A percentile compares a stretch with the other conserved stretches of the same genome.
Conservation (phyloP, 2,797 vertebrate species). For the Anas bahamensis region DNA sequence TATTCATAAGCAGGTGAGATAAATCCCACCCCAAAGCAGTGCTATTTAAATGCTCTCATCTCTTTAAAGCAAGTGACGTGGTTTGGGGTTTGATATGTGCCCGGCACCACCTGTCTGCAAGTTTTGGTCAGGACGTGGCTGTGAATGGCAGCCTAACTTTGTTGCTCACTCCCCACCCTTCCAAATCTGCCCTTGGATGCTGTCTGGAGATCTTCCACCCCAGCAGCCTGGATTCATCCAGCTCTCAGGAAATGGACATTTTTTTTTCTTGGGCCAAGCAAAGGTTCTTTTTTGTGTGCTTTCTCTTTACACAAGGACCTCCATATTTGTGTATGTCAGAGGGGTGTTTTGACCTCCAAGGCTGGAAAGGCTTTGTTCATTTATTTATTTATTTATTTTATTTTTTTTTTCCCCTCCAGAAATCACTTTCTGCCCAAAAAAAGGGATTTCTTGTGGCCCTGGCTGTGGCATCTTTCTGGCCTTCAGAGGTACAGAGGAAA, state of each 20-base stretch:
- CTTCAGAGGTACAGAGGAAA: not conserved
- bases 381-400: no score
- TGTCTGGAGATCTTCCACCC: not conserved
- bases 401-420: not conserved
- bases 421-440: not conserved
- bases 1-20: not conserved
- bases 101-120: not conserved
- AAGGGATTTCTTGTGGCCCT: not conserved
- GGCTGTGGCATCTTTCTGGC: not conserved
- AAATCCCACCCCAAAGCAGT: not conserved
- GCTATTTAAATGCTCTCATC: not conserved
- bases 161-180: not conserved
- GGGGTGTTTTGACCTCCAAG: not conserved
- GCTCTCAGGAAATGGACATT: not conserved
- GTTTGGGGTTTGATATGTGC: not conserved
- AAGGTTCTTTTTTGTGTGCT: not conserved
- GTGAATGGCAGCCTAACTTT: not conserved
- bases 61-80: not conserved
- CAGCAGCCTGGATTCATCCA: not conserved
- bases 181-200: not conserved
- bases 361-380: not conserved
- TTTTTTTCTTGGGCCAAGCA: not conserved
- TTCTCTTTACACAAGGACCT: not conserved
- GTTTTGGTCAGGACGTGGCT: not conserved
- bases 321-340: not conserved